Conservation (phyloP, 2,797 vertebrate genomes). For the Helarctos malayanus region DNA sequence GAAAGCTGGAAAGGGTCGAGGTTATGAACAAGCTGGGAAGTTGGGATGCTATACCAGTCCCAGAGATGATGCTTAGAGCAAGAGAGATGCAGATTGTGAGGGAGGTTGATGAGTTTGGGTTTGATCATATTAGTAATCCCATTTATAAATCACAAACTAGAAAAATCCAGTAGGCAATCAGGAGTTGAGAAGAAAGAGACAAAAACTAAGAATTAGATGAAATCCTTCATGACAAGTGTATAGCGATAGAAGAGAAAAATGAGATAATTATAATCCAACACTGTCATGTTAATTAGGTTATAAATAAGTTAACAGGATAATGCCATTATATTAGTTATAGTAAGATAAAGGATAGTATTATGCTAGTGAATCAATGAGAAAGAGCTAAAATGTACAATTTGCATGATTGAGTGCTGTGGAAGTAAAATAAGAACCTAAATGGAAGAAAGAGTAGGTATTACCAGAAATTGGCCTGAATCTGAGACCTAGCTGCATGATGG, state of each 20-base stretch:
- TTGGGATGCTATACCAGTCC: neutral
- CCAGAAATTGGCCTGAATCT: neutral
- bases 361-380: conserved; percentile 18
- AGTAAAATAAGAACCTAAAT: neutral
- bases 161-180: neutral
- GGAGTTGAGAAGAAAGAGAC: conserved; percentile 43
- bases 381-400: conserved; percentile 21
- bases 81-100: neutral
- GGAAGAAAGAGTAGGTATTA: neutral
- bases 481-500: neutral
- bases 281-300: neutral
- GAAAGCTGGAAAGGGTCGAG: neutral
- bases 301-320: neutral
- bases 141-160: conserved; percentile 24
- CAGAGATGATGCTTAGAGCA: neutral
- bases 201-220: conserved; percentile 39
- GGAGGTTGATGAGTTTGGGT: neutral
- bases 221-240: neutral
- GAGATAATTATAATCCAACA: conserved; percentile 22
- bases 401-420: neutral
- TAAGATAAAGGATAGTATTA: neutral
- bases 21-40: neutral
- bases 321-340: neutral
- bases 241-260: conserved; percentile 41
- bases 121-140: neutral